Evolutionary conservation across 1,140 invertebrate species (phyloP), one percentile per base, ranked within the genome.

Genomic region (Drosophila sulfurigaster): DNA sequence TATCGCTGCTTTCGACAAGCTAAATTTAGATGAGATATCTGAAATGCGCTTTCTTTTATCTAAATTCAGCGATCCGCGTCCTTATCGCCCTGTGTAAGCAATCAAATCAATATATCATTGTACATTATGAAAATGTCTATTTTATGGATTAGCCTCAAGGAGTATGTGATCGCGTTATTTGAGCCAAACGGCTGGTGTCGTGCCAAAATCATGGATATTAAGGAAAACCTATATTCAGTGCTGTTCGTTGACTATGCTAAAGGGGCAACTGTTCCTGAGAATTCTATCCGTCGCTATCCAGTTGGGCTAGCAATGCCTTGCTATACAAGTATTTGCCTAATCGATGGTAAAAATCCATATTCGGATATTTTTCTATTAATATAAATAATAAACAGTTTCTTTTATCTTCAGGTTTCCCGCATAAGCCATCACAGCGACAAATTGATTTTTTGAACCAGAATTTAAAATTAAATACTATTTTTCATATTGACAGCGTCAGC

Each of bases 241-340:
- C 54, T 76, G 16, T 81, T 56, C 32, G n/a, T 91, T 35, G 89
- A 91, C 11, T 91, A 75, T 52, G 72, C 76, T 5, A 87, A 89
- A 35, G 52, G 64, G 8, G 71, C 62, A 15, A 63, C 65, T 13
- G 13, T 91, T n/a, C 60, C 51, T 0, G 71, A 60, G 4, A 0
- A 56, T 3, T 52, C 78, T 35, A 91, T 91, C 30, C 75, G 85
- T 3, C 90, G 81, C 7, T 91, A 90, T 81, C 85, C 89, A 2
- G n/a, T 38, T 11, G 60, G 73, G 8, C 52, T 89, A 2, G 68
- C 13, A 1, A 28, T 62, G 6, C 71, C 80, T 1, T 91, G 90
- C 41, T 8, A 43, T 8, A 90, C 85, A 4, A 91, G 54, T 49
- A 13, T 90, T 43, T 91, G 90, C 49, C 35, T 87, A 11, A 76